A percentile compares a stretch with the other conserved stretches of the same genome.
phyloP scores from a whole-genome alignment of 2,113 vertebrate species.

The Leiothrix lutea region DNA sequence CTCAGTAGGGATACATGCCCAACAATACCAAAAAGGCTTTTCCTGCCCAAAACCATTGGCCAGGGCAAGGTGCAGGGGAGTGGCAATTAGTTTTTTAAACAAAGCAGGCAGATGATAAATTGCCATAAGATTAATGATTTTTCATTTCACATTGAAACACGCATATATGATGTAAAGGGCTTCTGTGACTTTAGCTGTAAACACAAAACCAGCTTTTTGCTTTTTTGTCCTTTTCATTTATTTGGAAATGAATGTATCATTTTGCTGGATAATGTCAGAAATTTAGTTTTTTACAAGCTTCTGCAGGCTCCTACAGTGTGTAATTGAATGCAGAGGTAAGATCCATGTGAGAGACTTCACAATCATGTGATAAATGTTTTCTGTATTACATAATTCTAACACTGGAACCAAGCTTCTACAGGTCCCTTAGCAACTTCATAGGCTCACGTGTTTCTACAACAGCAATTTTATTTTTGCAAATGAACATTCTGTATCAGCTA shows the following conservation, averaged over 20 bases:
- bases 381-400: not conserved
- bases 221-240: not conserved
- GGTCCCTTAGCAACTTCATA: not conserved
- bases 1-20: fast-evolving
- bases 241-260: not conserved
- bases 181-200: not conserved
- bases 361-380: not conserved
- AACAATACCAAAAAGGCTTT: not conserved
- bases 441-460: not conserved
- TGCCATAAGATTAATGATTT: not conserved
- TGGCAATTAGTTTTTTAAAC: not conserved
- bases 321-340: not conserved
- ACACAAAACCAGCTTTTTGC: not conserved
- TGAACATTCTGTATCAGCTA: not conserved
- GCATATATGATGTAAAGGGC: not conserved
- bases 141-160: not conserved
- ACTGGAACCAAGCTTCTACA: not conserved
- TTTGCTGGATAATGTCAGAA: not conserved
- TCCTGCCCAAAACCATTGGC: not conserved
- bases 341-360: not conserved
- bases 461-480: not conserved
- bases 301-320: not conserved
- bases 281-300: not conserved
- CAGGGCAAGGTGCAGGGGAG: not conserved
- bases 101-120: not conserved